Evolutionary conservation across 2,888 invertebrate genomes (phyloP).

Genomic region (Cloeon dipterum): DNA sequence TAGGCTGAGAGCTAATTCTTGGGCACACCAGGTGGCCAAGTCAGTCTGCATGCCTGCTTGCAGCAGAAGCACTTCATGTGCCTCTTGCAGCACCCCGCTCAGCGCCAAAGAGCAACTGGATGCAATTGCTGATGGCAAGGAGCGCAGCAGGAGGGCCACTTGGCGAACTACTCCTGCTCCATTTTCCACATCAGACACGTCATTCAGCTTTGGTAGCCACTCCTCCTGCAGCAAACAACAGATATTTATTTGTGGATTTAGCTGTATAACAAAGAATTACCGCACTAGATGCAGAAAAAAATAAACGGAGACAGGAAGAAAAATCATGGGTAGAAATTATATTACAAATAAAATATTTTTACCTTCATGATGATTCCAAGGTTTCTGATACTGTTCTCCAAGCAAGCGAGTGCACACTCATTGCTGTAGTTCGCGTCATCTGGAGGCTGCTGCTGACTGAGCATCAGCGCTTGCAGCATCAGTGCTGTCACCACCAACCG

Average conservation of each 20-base stretch:
- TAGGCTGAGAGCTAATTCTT: neutral
- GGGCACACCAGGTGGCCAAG: neutral
- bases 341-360: too few relatives aligned
- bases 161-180: neutral
- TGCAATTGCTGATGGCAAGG: neutral
- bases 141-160: conserved; percentile 1
- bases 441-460: neutral
- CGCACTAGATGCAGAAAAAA: too few relatives aligned
- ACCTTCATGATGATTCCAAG: conserved; percentile 1
- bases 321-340: too few relatives aligned
- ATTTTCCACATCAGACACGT: neutral
- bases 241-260: too few relatives aligned
- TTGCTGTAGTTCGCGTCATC: neutral
- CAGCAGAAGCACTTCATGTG: neutral
- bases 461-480: neutral
- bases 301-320: too few relatives aligned
- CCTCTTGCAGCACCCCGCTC: neutral
- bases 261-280: too few relatives aligned
- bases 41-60: neutral
- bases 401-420: conserved; percentile 1
- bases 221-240: neutral
- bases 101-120: neutral
- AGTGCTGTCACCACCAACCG: neutral
- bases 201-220: neutral
- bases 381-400: conserved; percentile 1